Evolutionary conservation across 1,140 invertebrate species (phyloP).

Genomic region (Rhopalosiphum padi): DNA sequence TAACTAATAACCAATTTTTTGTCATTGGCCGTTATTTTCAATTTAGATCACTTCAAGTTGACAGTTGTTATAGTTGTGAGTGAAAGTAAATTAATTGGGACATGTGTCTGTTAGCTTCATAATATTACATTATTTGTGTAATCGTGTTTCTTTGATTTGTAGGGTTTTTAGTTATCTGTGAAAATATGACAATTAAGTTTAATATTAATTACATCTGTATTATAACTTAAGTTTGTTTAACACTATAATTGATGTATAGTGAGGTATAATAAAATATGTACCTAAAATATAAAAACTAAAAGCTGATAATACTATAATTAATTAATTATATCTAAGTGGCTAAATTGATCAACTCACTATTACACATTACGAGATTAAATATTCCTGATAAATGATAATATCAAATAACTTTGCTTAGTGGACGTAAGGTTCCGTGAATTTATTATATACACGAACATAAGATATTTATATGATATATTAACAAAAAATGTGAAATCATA

Average conservation of each 20-base stretch:
- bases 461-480: no score
- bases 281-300: background rate
- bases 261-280: background rate
- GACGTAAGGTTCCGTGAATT: no score
- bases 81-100: slow-evolving; percentile 24
- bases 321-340: background rate
- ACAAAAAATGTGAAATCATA: background rate
- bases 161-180: background rate
- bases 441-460: no score
- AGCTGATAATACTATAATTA: background rate
- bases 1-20: background rate
- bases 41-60: background rate
- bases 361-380: background rate
- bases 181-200: background rate
- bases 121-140: background rate
- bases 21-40: background rate
- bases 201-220: background rate
- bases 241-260: background rate
- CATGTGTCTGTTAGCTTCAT: background rate
- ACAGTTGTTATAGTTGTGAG: slow-evolving; percentile 28
- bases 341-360: background rate
- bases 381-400: background rate
- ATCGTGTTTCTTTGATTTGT: background rate
- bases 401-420: background rate
- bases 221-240: background rate